Evolutionary conservation across 2,888 invertebrate species (phyloP).

Genomic region (Diabrotica balteata): DNA sequence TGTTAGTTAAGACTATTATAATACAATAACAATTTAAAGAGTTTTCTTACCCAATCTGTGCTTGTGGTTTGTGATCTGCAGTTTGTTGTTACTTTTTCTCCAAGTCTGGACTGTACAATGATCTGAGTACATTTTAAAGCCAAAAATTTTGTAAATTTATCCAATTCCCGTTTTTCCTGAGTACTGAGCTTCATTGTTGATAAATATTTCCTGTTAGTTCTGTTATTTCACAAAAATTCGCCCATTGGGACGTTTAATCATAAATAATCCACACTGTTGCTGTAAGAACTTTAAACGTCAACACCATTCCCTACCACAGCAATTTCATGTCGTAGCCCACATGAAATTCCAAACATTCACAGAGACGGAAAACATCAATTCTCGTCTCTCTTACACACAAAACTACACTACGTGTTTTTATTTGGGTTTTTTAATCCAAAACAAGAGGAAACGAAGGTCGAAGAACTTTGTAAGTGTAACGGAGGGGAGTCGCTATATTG

Average conservation of each 20-base stretch:
- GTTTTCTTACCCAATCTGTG: conserved; percentile 77
- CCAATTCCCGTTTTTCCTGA: conserved; percentile 80
- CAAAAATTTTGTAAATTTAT: conserved; percentile 88
- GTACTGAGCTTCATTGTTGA: conserved; percentile 59
- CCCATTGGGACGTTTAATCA: conserved; percentile 9
- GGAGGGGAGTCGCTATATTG: background rate
- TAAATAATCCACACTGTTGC: conserved; percentile 8
- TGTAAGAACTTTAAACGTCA: conserved; percentile 10
- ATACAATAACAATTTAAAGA: background rate
- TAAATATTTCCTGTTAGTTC: conserved; percentile 14
- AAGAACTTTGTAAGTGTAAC: conserved; percentile 4
- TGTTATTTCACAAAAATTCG: conserved; percentile 6
- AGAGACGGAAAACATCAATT: conserved; percentile 1
- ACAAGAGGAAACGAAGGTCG: conserved; percentile 4
- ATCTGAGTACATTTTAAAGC: conserved; percentile 89
- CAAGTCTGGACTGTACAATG: conserved; percentile 90
- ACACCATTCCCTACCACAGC: conserved; percentile 4
- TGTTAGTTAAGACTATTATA: background rate
- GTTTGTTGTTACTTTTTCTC: conserved; percentile 82
- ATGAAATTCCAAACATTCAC: conserved; percentile 19
- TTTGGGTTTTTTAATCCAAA: conserved; percentile 7
- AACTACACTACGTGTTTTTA: conserved; percentile 5
- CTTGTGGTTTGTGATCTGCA: conserved; percentile 80
- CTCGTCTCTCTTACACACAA: conserved; percentile 1
- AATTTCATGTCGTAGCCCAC: conserved; percentile 13